Evolutionary conservation across 2,888 invertebrate species (phyloP), one percentile per base, ranked within the genome.

Genomic region (Antheraea yamamai): DNA sequence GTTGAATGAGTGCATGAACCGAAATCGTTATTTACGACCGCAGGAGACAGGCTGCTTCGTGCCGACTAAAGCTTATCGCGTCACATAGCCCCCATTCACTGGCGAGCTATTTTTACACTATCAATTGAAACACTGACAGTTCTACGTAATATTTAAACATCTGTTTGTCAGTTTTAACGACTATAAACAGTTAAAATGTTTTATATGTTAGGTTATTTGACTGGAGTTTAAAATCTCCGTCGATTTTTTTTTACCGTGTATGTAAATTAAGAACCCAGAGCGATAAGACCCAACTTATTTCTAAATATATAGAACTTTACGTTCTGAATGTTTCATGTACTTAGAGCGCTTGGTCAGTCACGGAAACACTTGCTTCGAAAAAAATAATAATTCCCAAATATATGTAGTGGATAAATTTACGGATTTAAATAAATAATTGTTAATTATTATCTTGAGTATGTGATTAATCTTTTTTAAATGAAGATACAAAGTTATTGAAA

Each of bases 41-140:
- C 39, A 68, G 39, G 70, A 70, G 71, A 76, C 76, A 72, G 76
- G 78, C 80, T 80, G 79, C 80, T 80, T 77, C 80, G 82, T 81
- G 81, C 78, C 73, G 74, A 82, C 81, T 83, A 79, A 39, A 80
- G 80, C 73, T 82, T 84, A 85, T 85, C 85, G 79, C 79, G 74
- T 80, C 82, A 87, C 83, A 85, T 83, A 82, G 82, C 83, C 80
- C 81, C 85, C 87, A 88, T 89, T 88, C 86, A 89, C 84, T 82
- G 80, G 78, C 76, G 72, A 78, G 83, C 85, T 88, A 88, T 88
- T 87, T 87, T 71, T 76, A 75, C 73, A 70, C 51, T 76, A 74
- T 74, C 76, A 72, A 74, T 55, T 30, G 72, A 68, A 75, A 75
- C 74, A 75, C 74, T 74, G 74, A 75, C 74, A 75, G 61, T 74